These are phyloP conservation scores for Heliconius himera DNA, from an alignment of 1,140 invertebrate genomes.

Conservation along the genomic window DNA sequence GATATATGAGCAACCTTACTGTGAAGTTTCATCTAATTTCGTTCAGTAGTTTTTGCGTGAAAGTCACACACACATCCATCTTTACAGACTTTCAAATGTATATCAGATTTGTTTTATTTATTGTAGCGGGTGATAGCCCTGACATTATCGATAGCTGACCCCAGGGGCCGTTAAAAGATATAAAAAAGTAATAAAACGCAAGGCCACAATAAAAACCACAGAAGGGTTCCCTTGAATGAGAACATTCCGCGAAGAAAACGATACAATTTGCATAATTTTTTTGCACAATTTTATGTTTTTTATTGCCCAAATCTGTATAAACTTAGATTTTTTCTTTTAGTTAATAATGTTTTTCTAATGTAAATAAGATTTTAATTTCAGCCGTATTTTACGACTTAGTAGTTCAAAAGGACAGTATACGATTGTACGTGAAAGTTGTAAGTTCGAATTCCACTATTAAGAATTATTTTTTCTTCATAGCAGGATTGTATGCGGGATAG, in stretches of 20 bases:
- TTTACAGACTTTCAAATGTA: too few species aligned
- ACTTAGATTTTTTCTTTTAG: not conserved
- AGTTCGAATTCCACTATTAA: not conserved
- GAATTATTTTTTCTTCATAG: too few species aligned
- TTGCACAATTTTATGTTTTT: slow-evolving; percentile 27
- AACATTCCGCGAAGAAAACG: slow-evolving; percentile 30
- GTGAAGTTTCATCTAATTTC: too few species aligned
- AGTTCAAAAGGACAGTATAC: not conserved
- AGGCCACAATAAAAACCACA: slow-evolving; percentile 55
- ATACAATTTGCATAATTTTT: slow-evolving; percentile 44
- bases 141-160: slow-evolving; percentile 51
- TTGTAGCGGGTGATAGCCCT: slow-evolving; percentile 13
- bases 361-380: not conserved
- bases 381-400: not conserved
- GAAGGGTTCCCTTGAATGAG: slow-evolving; percentile 49
- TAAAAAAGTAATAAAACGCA: slow-evolving; percentile 75
- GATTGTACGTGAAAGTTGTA: not conserved
- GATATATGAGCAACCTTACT: too few species aligned
- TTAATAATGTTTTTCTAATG: not conserved
- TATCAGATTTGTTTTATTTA: too few species aligned
- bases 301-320: slow-evolving; percentile 7
- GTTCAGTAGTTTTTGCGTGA: too few species aligned
- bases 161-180: slow-evolving; percentile 61
- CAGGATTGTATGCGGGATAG: too few species aligned
- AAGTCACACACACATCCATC: too few species aligned